Conservation (phyloP, 2,113 vertebrate species). For the Desmodus rotundus region DNA sequence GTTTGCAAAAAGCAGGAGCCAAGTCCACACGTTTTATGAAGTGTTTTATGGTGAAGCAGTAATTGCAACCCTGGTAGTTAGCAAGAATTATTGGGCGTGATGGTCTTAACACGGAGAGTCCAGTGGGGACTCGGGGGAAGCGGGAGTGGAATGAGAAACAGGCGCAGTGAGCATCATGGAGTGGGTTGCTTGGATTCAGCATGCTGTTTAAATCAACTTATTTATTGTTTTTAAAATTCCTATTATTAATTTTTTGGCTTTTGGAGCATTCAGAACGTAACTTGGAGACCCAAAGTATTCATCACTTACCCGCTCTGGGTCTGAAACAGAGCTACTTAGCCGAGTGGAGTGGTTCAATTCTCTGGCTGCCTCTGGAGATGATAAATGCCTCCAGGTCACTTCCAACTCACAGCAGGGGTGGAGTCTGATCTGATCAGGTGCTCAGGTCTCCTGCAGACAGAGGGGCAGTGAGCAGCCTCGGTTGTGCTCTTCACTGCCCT, state of each 20-base stretch:
- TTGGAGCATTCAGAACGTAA: conserved; percentile 8
- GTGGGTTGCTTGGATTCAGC: background rate
- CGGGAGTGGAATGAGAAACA: background rate
- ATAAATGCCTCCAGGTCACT: background rate
- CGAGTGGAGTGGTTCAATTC: background rate
- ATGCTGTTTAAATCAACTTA: background rate
- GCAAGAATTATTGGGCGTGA: conserved; percentile 46
- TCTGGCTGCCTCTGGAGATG: rapidly evolving
- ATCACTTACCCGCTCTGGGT: background rate
- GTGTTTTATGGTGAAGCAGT: conserved; percentile 25
- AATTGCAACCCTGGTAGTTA: conserved; percentile 25
- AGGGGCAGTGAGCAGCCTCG: background rate
- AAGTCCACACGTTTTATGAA: background rate
- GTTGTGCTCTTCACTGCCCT: rapidly evolving
- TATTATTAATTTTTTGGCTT: background rate
- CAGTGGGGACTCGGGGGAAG: background rate
- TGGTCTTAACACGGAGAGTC: background rate
- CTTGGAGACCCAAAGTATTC: background rate
- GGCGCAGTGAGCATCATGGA: background rate
- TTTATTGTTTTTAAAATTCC: background rate
- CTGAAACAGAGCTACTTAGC: background rate
- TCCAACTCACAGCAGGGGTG: background rate
- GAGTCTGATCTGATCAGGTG: background rate
- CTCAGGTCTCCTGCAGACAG: background rate
- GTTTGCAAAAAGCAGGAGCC: background rate